Conservation (phyloP, 2,797 vertebrate genomes). For the Oreortyx pictus region DNA sequence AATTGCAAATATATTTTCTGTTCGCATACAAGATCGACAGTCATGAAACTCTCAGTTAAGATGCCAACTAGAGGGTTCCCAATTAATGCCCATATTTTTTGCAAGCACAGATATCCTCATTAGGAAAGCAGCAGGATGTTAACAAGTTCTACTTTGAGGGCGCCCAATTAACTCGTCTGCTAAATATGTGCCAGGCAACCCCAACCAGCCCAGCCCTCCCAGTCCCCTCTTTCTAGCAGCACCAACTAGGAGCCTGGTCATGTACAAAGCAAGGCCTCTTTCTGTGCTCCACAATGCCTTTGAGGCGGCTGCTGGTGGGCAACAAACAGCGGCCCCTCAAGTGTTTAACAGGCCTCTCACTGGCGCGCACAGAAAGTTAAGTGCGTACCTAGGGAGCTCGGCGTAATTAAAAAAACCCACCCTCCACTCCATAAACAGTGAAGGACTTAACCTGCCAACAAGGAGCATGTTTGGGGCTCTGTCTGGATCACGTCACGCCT, state of each 20-base stretch:
- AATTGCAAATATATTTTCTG: constrained; percentile 22
- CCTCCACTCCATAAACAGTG: constrained; percentile 18
- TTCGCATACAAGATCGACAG: constrained; percentile 1
- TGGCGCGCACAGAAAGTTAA: background rate
- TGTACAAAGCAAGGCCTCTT: background rate
- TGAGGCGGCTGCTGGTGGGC: background rate
- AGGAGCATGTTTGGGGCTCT: background rate
- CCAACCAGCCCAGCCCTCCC: background rate
- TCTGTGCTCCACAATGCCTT: background rate
- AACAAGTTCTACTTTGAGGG: constrained; percentile 38
- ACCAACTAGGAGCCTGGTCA: background rate
- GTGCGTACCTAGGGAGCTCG: background rate
- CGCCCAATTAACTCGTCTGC: constrained; percentile 55
- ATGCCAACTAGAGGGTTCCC: constrained; percentile 20
- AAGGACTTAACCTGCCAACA: constrained; percentile 42
- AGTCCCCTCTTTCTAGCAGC: constrained; percentile 2
- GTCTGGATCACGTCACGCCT: constrained; percentile 4
- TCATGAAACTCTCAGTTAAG: constrained; percentile 51
- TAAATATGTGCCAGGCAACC: constrained; percentile 42
- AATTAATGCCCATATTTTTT: constrained; percentile 51
- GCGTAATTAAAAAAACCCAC: background rate
- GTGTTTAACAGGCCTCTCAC: constrained; percentile 18
- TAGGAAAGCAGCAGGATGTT: constrained; percentile 40
- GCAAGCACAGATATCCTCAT: constrained; percentile 49
- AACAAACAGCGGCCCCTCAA: background rate